Base-by-base conservation (phyloP, 2,888 invertebrate species). In the Magallana nippona region DNA sequence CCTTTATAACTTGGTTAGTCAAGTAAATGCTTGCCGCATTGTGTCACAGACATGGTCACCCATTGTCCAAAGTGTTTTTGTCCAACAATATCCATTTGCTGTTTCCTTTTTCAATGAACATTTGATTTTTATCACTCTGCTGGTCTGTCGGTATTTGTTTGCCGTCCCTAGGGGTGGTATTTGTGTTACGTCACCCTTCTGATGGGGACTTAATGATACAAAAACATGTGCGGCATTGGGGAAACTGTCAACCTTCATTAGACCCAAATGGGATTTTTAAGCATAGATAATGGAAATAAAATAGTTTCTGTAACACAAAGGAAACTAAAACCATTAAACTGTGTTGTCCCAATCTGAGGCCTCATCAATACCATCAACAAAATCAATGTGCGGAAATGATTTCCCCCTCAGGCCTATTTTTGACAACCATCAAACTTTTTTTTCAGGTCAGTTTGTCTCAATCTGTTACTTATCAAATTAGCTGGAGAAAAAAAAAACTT, bases 51-150 rank as follows among this genome's bases (percentile, higher is more conserved):
- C 32, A 32, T 13, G 71, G 22, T 32, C 15, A 15, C 0, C 27
- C 71, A 71, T 71, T 71, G 71, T 71, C 15, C 71, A 15, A 44
- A 15, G 27, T 13, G 27, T 22, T 71, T 71, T 71, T 71, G 71
- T 71, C 71, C 71, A 71, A 22, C 32, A 27, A 11, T 27, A 22
- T 15, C 71, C 71, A 71, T 71, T 71, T 71, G 71, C 71, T 32
- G 71, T 71, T 71, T 71, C 71, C 71, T 71, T 71, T 71, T 71
- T 71, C 71, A 71, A 71, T 71, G 32, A 71, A 71, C 27, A 71
- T 71, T 71, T 71, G 71, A 71, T 71, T 71, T 71, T 71, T 71
- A 71, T 71, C 71, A 71, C 71, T 71, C 27, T 13, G 11, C 27
- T 44, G 27, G 71, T 15, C 71, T 71, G 71, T 27, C 3, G 10